Percentiles rank a stretch among this genome's conserved stretches.
phyloP scores from a whole-genome alignment of 2,113 vertebrate species.

The Coreoperca whiteheadi region DNA sequence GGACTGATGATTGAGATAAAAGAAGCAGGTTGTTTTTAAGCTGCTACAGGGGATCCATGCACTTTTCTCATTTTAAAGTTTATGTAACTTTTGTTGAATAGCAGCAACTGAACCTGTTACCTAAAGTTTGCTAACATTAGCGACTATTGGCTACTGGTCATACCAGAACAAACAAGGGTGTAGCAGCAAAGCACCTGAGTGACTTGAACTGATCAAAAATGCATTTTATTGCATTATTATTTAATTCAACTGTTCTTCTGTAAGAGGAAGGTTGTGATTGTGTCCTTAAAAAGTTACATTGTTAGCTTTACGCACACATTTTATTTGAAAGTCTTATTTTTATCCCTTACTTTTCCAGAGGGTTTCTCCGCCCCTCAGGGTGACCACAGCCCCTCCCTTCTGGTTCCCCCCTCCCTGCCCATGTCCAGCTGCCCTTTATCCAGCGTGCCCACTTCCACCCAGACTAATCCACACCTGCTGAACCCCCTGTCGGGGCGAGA shows the following conservation, averaged over 20 bases:
- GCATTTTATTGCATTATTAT: background rate
- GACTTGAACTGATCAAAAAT: background rate
- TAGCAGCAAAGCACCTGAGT: background rate
- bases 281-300: too few relatives aligned
- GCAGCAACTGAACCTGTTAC: background rate
- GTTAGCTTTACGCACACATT: background rate
- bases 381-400: conserved; percentile 91
- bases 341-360: conserved; percentile 67
- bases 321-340: background rate
- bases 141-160: background rate
- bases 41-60: background rate
- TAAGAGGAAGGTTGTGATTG: background rate
- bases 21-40: conserved; percentile 7
- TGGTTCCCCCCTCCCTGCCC: conserved; percentile 90
- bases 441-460: conserved; percentile 90
- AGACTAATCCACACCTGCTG: conserved; percentile 90
- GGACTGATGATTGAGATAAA: conserved; percentile 40
- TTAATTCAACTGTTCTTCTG: background rate
- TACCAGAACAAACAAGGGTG: background rate
- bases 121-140: background rate
- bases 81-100: background rate
- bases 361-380: conserved; percentile 88
- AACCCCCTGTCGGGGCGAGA: conserved; percentile 89
- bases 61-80: background rate
- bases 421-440: conserved; percentile 92